A percentile compares a stretch with the other conserved stretches of the same genome.
These are phyloP conservation scores for Collichthys lucidus DNA, from an alignment of 2,113 vertebrate genomes.

Conservation along the genomic window DNA sequence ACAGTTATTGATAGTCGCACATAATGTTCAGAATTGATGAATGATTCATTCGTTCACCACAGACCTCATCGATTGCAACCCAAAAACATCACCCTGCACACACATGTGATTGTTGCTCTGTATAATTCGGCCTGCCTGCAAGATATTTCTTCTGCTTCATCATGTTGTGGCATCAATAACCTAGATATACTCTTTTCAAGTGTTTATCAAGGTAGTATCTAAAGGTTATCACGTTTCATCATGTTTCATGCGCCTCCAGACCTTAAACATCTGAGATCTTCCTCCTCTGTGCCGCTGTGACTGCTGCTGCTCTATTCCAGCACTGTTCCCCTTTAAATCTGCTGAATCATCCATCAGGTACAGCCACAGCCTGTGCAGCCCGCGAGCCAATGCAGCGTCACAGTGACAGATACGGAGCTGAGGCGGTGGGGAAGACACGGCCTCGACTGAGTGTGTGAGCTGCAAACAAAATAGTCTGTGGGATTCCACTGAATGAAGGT, in stretches of 20 bases:
- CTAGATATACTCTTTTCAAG: too few species aligned
- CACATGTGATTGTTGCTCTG: not conserved
- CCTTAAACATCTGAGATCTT: too few species aligned
- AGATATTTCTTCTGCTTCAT: not conserved
- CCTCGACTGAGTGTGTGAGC: constrained; percentile 38
- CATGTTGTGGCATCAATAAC: not conserved
- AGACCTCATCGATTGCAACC: too few species aligned
- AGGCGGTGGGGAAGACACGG: constrained; percentile 43
- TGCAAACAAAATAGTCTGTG: constrained; percentile 38
- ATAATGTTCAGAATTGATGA: not conserved
- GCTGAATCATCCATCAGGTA: constrained; percentile 69
- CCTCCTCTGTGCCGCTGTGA: not conserved
- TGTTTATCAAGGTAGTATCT: too few species aligned
- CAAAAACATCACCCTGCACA: not conserved
- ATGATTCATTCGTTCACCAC: not conserved
- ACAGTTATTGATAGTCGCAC: constrained; percentile 13
- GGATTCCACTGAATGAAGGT: constrained; percentile 57
- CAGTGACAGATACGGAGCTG: constrained; percentile 37
- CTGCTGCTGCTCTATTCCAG: constrained; percentile 18
- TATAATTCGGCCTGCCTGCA: not conserved
- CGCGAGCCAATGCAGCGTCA: constrained; percentile 54
- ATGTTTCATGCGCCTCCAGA: too few species aligned
- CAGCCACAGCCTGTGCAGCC: constrained; percentile 32
- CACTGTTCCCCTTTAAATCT: constrained; percentile 33
- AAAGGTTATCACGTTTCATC: too few species aligned